These are phyloP conservation scores for Eilema sororculum DNA, from an alignment of 2,888 invertebrate species.

Conservation along the genomic window DNA sequence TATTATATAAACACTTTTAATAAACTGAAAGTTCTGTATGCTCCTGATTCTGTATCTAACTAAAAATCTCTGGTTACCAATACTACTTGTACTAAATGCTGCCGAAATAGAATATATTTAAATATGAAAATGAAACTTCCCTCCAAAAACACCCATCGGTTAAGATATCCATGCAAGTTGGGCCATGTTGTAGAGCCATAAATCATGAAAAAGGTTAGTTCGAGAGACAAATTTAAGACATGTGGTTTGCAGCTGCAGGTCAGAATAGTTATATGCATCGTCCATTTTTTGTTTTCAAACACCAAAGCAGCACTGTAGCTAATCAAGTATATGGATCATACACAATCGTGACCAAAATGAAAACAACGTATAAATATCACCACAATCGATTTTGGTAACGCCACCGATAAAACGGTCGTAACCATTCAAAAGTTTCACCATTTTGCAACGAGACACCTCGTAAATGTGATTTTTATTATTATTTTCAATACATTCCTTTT, in stretches of 20 bases:
- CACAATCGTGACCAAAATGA: conserved; percentile 76
- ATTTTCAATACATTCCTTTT: conserved; percentile 32
- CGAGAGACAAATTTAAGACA: conserved; percentile 76
- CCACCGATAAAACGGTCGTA: conserved; percentile 67
- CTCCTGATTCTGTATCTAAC: not conserved
- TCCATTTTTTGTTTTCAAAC: conserved; percentile 44
- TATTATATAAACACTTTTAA: not conserved
- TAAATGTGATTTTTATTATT: conserved; percentile 59
- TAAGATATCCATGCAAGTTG: conserved; percentile 33
- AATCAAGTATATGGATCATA: conserved; percentile 47
- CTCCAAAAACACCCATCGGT: conserved; percentile 28
- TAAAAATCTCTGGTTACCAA: not conserved
- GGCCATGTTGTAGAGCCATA: conserved; percentile 55
- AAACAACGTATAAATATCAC: conserved; percentile 73
- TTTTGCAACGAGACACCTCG: conserved; percentile 67
- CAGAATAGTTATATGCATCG: conserved; percentile 41
- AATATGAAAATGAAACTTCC: not conserved
- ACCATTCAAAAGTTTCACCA: conserved; percentile 63
- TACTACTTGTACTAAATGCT: not conserved
- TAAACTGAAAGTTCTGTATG: not conserved
- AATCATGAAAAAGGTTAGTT: conserved; percentile 78
- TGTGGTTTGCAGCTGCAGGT: conserved; percentile 80
- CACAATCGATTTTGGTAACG: conserved; percentile 69
- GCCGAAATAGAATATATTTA: not conserved
- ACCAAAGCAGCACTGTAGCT: conserved; percentile 33